Conservation (phyloP, 2,797 vertebrate species). For the Alca torda region DNA sequence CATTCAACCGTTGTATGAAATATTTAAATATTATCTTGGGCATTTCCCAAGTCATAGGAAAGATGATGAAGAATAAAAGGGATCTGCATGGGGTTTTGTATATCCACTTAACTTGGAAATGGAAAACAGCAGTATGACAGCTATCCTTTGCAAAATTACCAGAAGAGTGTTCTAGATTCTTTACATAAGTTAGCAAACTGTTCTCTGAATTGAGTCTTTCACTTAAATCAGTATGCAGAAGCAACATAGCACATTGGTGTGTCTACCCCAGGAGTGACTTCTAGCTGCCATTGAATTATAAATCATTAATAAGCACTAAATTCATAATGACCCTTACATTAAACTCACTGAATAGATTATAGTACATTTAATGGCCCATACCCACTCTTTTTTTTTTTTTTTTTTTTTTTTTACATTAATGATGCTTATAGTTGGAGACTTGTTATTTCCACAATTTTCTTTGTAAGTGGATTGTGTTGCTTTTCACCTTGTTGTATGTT, state of each 20-base stretch:
- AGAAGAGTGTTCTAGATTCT: neutral
- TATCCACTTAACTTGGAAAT: neutral
- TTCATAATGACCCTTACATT: conserved; percentile 21
- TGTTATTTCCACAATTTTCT: neutral
- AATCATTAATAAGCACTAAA: conserved; percentile 13
- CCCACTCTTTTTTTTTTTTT: neutral
- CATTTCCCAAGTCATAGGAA: neutral
- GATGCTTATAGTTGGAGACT: neutral
- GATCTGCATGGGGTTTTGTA: neutral
- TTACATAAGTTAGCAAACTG: neutral
- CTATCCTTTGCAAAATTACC: neutral
- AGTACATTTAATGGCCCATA: neutral
- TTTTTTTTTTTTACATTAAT: neutral
- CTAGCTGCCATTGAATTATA: neutral
- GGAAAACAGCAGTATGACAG: neutral
- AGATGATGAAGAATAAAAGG: neutral
- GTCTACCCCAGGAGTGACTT: neutral
- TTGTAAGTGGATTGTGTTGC: neutral
- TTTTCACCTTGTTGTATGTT: neutral
- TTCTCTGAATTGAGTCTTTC: neutral
- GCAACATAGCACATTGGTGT: neutral
- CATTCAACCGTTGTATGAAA: neutral
- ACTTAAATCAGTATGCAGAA: neutral
- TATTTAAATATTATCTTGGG: conserved; percentile 7
- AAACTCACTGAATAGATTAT: conserved; percentile 9